Base-by-base conservation (phyloP, 2,797 vertebrate genomes). In the Lithobates sylvaticus region DNA sequence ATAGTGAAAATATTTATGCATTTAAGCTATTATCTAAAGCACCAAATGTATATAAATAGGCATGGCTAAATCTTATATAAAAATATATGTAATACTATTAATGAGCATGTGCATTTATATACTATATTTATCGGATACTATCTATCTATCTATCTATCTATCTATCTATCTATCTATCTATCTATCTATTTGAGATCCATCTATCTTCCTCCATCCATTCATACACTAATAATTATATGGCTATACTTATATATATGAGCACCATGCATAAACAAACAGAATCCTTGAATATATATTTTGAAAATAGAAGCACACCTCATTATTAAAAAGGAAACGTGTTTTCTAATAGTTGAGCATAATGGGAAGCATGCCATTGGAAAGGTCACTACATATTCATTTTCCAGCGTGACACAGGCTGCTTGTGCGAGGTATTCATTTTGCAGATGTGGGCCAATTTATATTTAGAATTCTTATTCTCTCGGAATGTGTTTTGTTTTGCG, bases 401-500 rank as follows among this genome's bases (percentile, higher is more conserved):
- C 27, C 74, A 67, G 54, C 44, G 10, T 86, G 78, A 69, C 79
- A 58, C 34, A 2, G 80, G 27, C 76, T 50, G 44, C 21, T 70
- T 77, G 70, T 70, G 81, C 61, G 18, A 44, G 34, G 61, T 80
- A 75, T 68, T 87, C 81, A 75, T 84, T 87, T 79, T 79, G 58
- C 76, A 87, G 70, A 83, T 79, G 81, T 83, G 76, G 70, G 86
- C 29, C 81, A 78, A 79, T 78, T 68, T 87, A 83, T 83, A 87
- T 87, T 83, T 83, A 78, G 76, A 68, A 54, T 78, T 67, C 70
- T 21, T 54, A 74, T 74, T 75, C 76, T 84, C 76, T 74, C 75
- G 0, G 34, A 78, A 68, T 68, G 85, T 74, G 75, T 78, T 78
- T 83, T 87, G 80, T 87, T 87, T 87, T 65, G 69, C 75, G 78